phyloP scores from a whole-genome alignment of 2,113 vertebrate species.

The Scopus umbretta region DNA sequence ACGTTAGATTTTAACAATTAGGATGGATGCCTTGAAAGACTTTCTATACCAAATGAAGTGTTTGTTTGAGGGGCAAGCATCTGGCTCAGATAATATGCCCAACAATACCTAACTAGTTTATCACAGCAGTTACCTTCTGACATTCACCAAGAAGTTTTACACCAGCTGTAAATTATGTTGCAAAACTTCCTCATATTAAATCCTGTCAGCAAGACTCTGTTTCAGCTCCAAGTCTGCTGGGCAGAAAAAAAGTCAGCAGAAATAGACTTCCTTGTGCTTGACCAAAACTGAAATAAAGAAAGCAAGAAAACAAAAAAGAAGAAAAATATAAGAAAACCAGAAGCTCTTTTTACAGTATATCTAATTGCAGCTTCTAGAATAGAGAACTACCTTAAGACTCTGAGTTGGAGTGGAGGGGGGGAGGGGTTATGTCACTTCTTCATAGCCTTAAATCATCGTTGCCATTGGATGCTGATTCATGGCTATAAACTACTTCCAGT shows the following conservation, averaged over 20 bases:
- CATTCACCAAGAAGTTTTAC: constrained; percentile 25
- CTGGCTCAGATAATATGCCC: constrained; percentile 19
- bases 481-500: constrained; percentile 46
- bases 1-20: constrained; percentile 6
- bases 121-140: constrained; percentile 32
- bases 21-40: constrained; percentile 1
- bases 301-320: background rate
- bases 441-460: constrained; percentile 16
- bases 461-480: constrained; percentile 1
- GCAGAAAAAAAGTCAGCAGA: constrained; percentile 35
- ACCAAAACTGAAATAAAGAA: background rate
- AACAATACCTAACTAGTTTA: background rate
- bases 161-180: constrained; percentile 66
- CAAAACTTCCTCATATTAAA: constrained; percentile 70
- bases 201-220: constrained; percentile 41
- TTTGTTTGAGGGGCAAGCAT: constrained; percentile 26
- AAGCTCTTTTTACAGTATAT: constrained; percentile 9
- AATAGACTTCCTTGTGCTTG: constrained; percentile 33
- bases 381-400: background rate
- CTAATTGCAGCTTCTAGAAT: background rate
- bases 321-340: background rate
- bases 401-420: background rate
- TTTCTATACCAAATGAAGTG: background rate
- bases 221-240: constrained; percentile 17
- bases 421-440: background rate